Conservation (phyloP, 2,113 vertebrate genomes). For the Elaphurus davidianus region DNA sequence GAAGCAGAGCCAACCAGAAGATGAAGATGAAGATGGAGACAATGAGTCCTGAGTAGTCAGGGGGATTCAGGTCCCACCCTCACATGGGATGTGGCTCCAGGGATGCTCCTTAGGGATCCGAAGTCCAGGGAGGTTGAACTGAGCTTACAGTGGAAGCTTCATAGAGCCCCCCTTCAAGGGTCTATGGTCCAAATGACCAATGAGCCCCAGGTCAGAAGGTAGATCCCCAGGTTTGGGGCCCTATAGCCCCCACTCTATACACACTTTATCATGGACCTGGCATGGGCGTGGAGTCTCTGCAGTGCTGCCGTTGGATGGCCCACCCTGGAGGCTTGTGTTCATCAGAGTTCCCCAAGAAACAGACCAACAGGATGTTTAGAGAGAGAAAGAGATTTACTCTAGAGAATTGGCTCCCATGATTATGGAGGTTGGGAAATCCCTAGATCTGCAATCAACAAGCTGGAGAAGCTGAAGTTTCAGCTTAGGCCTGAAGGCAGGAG, state of each 20-base stretch:
- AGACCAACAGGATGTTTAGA: not conserved
- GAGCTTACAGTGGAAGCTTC: not conserved
- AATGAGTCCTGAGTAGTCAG: not conserved
- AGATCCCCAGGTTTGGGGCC: not conserved
- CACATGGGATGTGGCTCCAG: rapidly evolving
- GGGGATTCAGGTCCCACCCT: not conserved
- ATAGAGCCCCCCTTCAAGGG: not conserved
- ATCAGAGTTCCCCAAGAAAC: not conserved
- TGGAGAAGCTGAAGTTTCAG: rapidly evolving
- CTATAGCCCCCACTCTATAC: not conserved
- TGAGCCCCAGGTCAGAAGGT: not conserved
- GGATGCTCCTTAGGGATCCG: not conserved
- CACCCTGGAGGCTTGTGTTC: rapidly evolving
- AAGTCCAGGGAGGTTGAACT: not conserved
- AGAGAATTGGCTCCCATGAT: not conserved
- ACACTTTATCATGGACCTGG: not conserved
- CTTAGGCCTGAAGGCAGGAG: not conserved
- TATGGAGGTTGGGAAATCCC: not conserved
- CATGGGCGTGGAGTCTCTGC: rapidly evolving
- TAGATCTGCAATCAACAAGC: not conserved
- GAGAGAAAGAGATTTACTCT: not conserved
- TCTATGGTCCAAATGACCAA: rapidly evolving
- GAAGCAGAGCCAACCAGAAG: no score
- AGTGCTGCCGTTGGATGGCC: not conserved
- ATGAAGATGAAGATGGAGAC: not conserved